These are phyloP conservation scores for Drosophila rellima DNA, from an alignment of 2,888 invertebrate species.

Conservation along the genomic window DNA sequence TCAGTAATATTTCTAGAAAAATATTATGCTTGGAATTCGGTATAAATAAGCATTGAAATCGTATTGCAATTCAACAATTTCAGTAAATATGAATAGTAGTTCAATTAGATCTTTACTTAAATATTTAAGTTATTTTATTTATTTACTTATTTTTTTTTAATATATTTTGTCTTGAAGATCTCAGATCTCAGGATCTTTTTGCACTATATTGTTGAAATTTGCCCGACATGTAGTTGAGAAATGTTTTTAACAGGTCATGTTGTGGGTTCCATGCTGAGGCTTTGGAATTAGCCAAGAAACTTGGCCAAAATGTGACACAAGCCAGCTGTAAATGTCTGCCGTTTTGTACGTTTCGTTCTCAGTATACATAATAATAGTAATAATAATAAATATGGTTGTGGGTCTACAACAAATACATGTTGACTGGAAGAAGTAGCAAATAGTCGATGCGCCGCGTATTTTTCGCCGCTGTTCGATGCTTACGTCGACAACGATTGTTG, in stretches of 20 bases:
- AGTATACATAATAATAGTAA: neutral
- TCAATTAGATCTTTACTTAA: no score
- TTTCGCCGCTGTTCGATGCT: constrained; percentile 44
- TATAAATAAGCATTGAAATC: no score
- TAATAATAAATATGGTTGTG: constrained; percentile 1
- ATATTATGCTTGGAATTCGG: no score
- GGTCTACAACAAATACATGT: neutral
- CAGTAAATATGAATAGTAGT: no score
- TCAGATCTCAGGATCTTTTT: neutral
- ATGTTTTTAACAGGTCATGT: neutral
- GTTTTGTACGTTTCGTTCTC: neutral
- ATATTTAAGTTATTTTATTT: no score
- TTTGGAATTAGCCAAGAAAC: neutral
- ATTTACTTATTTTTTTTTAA: no score
- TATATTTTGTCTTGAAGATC: no score
- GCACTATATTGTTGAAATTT: neutral
- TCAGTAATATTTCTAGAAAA: no score
- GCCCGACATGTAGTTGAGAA: neutral
- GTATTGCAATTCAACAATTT: no score
- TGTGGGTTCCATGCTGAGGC: neutral
- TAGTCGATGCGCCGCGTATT: constrained; percentile 31
- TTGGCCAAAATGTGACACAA: neutral
- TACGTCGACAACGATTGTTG: constrained; percentile 40
- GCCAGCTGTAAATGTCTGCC: constrained; percentile 2
- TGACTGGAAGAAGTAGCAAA: constrained; percentile 21